Conservation (phyloP, 2,113 vertebrate genomes). For the Quiscalus mexicanus region DNA sequence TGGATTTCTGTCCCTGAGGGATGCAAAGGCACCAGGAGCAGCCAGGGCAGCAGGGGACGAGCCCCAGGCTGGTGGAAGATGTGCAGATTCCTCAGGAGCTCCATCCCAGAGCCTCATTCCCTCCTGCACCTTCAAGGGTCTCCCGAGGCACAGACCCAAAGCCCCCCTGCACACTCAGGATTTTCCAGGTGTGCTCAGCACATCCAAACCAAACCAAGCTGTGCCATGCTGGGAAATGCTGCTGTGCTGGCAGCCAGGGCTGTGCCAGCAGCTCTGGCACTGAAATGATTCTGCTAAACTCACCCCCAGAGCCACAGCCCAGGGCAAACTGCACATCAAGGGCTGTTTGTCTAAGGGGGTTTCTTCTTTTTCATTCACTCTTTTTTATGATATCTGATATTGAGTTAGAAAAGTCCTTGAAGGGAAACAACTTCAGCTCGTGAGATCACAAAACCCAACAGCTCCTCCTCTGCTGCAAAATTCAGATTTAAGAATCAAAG, state of each 20-base stretch:
- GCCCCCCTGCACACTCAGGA: fast-evolving
- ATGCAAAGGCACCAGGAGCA: neutral
- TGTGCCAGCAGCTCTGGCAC: neutral
- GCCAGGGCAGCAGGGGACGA: neutral
- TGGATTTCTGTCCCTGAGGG: fast-evolving
- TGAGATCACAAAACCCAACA: neutral
- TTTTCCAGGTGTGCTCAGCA: neutral
- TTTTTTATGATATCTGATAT: neutral
- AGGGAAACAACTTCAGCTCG: neutral
- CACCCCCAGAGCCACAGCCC: neutral
- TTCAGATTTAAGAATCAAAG: neutral
- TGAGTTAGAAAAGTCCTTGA: neutral
- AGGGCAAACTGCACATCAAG: neutral
- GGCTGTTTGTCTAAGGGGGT: neutral
- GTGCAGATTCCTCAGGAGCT: neutral
- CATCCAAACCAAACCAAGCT: neutral
- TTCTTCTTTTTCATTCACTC: neutral
- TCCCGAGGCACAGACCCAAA: neutral
- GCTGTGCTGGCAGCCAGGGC: neutral
- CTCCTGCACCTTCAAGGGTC: neutral
- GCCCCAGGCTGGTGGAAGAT: neutral
- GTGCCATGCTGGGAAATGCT: neutral
- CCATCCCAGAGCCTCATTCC: fast-evolving
- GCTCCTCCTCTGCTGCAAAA: neutral
- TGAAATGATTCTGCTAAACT: neutral